Percentiles rank a stretch among this genome's conserved stretches.
phyloP scores from a whole-genome alignment of 2,888 invertebrate species.

The Syrista parreyssii region DNA sequence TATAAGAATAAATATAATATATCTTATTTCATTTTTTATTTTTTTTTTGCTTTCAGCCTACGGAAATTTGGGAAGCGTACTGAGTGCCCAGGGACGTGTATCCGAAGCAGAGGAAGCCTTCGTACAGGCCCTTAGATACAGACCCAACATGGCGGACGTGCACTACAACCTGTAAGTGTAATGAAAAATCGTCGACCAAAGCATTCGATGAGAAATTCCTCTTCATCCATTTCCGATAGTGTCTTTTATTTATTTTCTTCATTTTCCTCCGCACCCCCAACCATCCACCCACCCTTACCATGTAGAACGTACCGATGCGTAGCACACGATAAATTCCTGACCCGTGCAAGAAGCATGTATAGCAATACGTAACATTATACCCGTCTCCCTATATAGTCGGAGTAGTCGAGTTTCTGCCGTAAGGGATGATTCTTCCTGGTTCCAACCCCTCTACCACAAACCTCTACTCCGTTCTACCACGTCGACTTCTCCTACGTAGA shows the following conservation, averaged over 20 bases:
- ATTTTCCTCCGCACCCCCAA: neutral
- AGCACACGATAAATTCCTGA: neutral
- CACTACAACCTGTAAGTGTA: constrained; percentile 97
- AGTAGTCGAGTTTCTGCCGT: neutral
- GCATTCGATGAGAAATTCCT: neutral
- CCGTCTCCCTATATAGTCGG: neutral
- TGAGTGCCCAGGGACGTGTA: constrained; percentile 87
- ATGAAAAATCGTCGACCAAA: neutral
- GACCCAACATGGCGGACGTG: constrained; percentile 98
- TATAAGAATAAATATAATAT: neutral
- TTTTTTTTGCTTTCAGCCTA: constrained; percentile 77
- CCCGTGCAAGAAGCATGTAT: neutral
- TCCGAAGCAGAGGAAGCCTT: constrained; percentile 93
- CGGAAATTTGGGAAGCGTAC: constrained; percentile 96
- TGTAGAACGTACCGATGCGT: neutral
- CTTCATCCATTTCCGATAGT: neutral
- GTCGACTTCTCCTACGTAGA: neutral
- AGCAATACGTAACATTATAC: neutral
- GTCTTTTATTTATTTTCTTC: neutral
- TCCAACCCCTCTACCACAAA: neutral
- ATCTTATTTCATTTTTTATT: neutral
- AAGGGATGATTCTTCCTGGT: neutral
- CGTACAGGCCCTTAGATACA: constrained; percentile 87
- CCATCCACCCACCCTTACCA: neutral
- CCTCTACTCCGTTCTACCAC: neutral